A percentile compares a stretch with the other conserved stretches of the same genome.
Conservation (phyloP, 1,140 invertebrate species). For the Nomia melanderi region DNA sequence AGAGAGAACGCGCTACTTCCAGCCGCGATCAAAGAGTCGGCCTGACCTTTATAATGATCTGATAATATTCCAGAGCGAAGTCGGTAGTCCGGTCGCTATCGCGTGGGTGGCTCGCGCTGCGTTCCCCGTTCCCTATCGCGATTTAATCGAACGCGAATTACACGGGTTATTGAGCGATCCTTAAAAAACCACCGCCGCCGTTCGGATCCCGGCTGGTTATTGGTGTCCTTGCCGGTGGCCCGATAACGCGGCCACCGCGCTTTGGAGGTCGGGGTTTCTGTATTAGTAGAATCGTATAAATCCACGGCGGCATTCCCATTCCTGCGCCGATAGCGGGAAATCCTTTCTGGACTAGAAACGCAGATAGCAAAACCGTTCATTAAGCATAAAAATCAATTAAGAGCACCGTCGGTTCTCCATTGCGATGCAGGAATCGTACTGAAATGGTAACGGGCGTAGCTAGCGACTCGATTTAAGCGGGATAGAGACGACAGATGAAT, state of each 20-base stretch:
- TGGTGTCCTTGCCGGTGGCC: constrained; percentile 10
- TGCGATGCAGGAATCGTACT: too few species aligned
- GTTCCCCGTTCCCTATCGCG: constrained; percentile 44
- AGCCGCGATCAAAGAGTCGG: neutral
- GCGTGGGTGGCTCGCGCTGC: constrained; percentile 50
- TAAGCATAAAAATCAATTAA: neutral
- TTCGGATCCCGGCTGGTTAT: neutral
- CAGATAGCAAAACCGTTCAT: too few species aligned
- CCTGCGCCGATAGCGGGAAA: neutral
- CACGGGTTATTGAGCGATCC: constrained; percentile 30
- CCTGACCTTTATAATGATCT: neutral
- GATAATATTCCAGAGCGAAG: constrained; percentile 44
- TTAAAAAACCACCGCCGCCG: neutral
- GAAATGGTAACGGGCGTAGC: too few species aligned
- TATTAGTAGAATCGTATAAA: constrained; percentile 11
- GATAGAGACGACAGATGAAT: too few species aligned
- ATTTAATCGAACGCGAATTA: constrained; percentile 46
- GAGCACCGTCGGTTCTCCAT: too few species aligned
- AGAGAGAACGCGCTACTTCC: neutral
- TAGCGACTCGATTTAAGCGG: too few species aligned
- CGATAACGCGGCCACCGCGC: constrained; percentile 35
- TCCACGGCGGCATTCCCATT: constrained; percentile 23
- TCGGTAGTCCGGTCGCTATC: constrained; percentile 48
- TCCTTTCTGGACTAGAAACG: too few species aligned
- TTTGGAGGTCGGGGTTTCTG: constrained; percentile 3